Conservation (phyloP, 2,797 vertebrate genomes). For the Cichlasoma orientale region DNA sequence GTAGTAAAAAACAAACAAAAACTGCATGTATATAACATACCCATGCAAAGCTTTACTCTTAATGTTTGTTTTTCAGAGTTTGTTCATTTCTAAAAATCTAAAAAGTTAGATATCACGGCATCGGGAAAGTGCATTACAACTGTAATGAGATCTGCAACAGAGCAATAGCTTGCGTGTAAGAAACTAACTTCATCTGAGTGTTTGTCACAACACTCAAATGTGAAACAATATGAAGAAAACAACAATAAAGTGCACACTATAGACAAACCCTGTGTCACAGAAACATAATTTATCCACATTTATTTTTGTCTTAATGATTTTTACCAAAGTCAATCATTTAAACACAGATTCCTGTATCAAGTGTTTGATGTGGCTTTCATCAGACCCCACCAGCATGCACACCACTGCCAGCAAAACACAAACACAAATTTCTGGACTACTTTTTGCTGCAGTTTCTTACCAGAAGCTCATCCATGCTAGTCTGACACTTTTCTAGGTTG, state of each 20-base stretch:
- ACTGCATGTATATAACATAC: neutral
- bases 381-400: neutral
- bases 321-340: neutral
- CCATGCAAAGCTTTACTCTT: neutral
- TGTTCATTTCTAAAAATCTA: too few relatives aligned
- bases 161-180: neutral
- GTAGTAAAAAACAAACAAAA: too few relatives aligned
- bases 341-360: neutral
- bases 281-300: neutral
- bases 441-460: slow-evolving; percentile 70
- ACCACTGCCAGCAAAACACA: neutral
- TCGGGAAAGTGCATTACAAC: neutral
- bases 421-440: slow-evolving; percentile 1
- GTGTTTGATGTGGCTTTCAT: neutral
- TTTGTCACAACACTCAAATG: neutral
- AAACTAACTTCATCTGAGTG: neutral
- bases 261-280: neutral
- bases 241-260: neutral
- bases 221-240: neutral
- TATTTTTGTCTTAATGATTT: neutral
- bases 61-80: neutral
- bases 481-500: slow-evolving; percentile 99
- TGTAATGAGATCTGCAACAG: neutral
- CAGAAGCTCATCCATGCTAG: slow-evolving; percentile 99
- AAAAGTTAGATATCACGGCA: neutral